Base-by-base conservation (phyloP, 1,140 invertebrate species). In the Polypedilum pembai region DNA sequence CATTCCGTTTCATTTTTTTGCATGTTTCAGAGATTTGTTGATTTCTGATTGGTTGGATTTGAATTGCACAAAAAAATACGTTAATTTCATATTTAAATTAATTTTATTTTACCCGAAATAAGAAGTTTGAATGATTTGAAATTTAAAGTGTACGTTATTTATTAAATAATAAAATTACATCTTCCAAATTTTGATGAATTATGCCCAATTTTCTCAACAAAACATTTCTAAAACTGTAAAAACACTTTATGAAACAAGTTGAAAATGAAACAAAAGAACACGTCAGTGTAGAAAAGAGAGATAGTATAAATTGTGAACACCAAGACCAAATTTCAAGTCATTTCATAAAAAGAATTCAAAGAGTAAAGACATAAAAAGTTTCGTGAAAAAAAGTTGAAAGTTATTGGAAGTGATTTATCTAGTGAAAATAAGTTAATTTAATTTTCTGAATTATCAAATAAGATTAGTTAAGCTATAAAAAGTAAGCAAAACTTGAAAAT, bases 191-290 rank as follows among this genome's bases (percentile, higher is more conserved):
- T 3, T 33, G 24, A 33, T 33, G 24, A 33, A 33, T 3, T 33
- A 33, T 33, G 24, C 1, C 24, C 24, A 33, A 33, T 1, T 33
- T 33, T 33, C 24, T 33, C 24, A 33, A 33, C 5, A 33, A 33
- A 33, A 33, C 24, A 33, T 33, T 5, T 33, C 24, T 33, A 1
- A 33, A 33, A 33, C 5, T 33, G n/a, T 5, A 33, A 33, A 33
- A 33, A 33, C 5, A 33, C 24, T 33, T 5, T 33, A 3, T 15
- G 45, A 15, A 56, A 56, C 4, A 15, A 1, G 45, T 56, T 56
- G 45, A 56, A 56, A 56, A 56, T 56, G 45, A 15, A 56, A 56
- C 45, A 56, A 56, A n/a, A 56, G 45, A 56, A 56, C 45, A 56
- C 45, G 45, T 56, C 45, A 56, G 45, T 56, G 1, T 56, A n/a